phyloP scores from a whole-genome alignment of 2,797 vertebrate genomes.

The Squalus acanthias region DNA sequence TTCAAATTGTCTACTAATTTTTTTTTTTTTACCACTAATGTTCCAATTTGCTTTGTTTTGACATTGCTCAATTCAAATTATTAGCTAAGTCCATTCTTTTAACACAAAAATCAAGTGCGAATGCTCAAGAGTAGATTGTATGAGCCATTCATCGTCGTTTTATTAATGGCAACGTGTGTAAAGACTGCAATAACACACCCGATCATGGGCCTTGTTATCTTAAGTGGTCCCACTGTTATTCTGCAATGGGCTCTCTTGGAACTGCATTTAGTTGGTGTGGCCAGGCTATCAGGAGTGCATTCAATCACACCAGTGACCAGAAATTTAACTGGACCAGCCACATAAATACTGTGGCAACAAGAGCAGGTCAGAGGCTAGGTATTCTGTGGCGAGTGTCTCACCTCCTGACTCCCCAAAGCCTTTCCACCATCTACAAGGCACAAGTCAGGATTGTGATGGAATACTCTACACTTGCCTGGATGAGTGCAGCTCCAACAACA shows the following conservation, averaged over 20 bases:
- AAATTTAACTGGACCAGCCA: too few species aligned
- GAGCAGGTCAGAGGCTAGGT: too few species aligned
- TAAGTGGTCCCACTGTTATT: not conserved
- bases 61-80: not conserved
- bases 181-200: not conserved
- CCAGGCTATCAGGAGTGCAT: not conserved
- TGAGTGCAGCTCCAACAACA: too few species aligned
- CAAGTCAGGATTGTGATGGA: too few species aligned
- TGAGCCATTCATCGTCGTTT: not conserved
- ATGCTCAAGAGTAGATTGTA: not conserved
- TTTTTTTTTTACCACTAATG: not conserved
- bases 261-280: not conserved
- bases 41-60: not conserved
- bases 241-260: not conserved
- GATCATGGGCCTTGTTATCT: not conserved
- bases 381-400: too few species aligned
- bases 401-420: too few species aligned
- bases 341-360: too few species aligned
- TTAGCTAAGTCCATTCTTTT: not conserved
- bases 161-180: not conserved
- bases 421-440: too few species aligned
- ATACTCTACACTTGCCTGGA: too few species aligned
- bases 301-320: not conserved
- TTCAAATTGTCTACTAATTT: not conserved
- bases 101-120: not conserved